A percentile compares a stretch with the other conserved stretches of the same genome.
phyloP scores from a whole-genome alignment of 2,797 vertebrate genomes.

The Kryptopterus vitreolus region DNA sequence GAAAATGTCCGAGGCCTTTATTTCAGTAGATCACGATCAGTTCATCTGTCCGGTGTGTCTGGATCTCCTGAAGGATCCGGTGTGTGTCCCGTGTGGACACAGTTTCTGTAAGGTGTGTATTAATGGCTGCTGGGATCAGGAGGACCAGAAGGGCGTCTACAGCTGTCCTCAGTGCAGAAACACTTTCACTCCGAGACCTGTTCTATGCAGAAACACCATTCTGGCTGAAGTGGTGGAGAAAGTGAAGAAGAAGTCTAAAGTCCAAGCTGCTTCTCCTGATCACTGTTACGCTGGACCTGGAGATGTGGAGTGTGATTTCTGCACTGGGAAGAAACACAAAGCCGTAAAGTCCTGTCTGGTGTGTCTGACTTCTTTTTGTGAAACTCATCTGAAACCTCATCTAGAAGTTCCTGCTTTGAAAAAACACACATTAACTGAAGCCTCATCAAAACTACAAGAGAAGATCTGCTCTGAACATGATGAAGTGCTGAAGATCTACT shows the following conservation, averaged over 20 bases:
- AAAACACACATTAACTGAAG: not conserved
- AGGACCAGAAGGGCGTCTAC: too few relatives aligned
- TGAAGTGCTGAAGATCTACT: not conserved
- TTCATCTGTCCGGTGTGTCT: constrained; percentile 10
- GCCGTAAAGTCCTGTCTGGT: constrained; percentile 3
- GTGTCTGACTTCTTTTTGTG: constrained; percentile 18
- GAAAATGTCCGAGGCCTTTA: not conserved
- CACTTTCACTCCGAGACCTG: not conserved
- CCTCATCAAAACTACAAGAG: not conserved
- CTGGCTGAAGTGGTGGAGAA: constrained; percentile 1
- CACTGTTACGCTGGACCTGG: not conserved
- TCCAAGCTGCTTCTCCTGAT: not conserved
- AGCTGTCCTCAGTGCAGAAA: too few relatives aligned
- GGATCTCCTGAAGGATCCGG: not conserved
- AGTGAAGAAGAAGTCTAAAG: not conserved
- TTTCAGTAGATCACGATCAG: not conserved
- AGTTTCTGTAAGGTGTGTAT: too few relatives aligned
- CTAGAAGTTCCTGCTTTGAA: not conserved
- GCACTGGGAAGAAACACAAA: not conserved
- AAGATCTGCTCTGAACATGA: constrained; percentile 12
- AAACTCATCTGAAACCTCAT: constrained; percentile 11
- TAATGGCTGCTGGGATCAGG: too few relatives aligned
- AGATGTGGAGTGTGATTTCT: constrained; percentile 17
- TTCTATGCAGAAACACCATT: not conserved
- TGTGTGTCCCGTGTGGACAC: not conserved